Evolutionary conservation across 2,888 invertebrate genomes (phyloP), one percentile per base, ranked within the genome.

Genomic region (Allophyes oxyacanthae): DNA sequence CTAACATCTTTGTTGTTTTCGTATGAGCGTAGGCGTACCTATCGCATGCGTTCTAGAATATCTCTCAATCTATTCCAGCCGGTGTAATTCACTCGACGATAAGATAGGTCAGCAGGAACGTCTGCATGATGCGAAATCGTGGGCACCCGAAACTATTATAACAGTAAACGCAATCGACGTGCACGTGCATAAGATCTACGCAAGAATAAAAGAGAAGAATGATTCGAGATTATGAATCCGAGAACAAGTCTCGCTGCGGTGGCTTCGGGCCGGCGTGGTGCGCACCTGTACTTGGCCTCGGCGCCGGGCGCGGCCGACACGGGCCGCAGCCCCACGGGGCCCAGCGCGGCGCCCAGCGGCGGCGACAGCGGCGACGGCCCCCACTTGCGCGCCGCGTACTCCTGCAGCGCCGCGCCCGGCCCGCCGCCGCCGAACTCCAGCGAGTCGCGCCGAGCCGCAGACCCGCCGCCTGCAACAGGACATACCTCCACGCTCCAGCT

Each of bases 231-330:
- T 7, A 41, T 30, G 9, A 30, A 42, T 33, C n/a, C 6, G 13
- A 25, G 58, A 42, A 34, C 11, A 48, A 45, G 50, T 50, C n/a
- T 7, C 32, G 37, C n/a, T 7, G 2, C 20, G 20, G 20, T 20
- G 2, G 20, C 20, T 20, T 25, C 25, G 25, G 25, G 25, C 3
- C 25, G 25, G 4, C n/a, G 20, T 20, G 2, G 20, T 2, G 48
- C 36, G 83, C 90, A 96, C 90, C 97, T 95, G 88, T 96, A 96
- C 88, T 95, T 96, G 77, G 95, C 95, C 94, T 99, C 99, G 0
- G 99, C 98, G 70, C 98, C 98, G 34, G 99, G 99, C 63, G 99
- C 99, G 79, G 94, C 94, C 73, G 93, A 93, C 60, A 94, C 94
- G 82, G 94, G 89, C 64, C 95, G 89, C 81, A 95, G 95, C 75